Evolutionary conservation across 2,888 invertebrate species (phyloP).

Genomic region (Eumerus sabulonum): DNA sequence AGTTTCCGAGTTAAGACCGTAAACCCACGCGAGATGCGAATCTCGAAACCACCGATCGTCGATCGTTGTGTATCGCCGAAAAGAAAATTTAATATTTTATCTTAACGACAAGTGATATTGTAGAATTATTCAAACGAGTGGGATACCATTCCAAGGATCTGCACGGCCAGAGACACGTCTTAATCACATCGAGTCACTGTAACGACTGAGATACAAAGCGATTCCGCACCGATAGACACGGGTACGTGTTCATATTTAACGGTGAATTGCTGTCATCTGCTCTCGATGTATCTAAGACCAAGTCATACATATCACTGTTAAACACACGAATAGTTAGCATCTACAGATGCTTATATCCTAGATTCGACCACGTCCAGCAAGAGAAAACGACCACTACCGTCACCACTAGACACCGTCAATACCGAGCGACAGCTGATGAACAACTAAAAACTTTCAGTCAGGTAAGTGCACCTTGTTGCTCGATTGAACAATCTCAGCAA

Average conservation of each 20-base stretch:
- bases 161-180: slow-evolving; percentile 39
- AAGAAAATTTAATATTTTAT: too few species aligned
- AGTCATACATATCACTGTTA: too few species aligned
- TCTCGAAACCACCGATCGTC: too few species aligned
- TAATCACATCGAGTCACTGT: slow-evolving; percentile 29
- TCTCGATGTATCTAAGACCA: too few species aligned
- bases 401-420: slow-evolving; percentile 18
- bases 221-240: too few species aligned
- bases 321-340: too few species aligned
- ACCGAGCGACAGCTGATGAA: slow-evolving; percentile 64
- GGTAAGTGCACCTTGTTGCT: slow-evolving; percentile 61
- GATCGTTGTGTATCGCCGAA: not conserved
- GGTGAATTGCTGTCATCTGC: too few species aligned
- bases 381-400: too few species aligned
- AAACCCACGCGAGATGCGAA: slow-evolving; percentile 37
- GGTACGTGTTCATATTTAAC: too few species aligned
- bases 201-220: slow-evolving; percentile 28
- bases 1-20: slow-evolving; percentile 7
- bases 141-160: slow-evolving; percentile 3
- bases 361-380: too few species aligned
- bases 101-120: too few species aligned
- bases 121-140: not conserved
- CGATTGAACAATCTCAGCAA: slow-evolving; percentile 26
- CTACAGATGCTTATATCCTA: too few species aligned
- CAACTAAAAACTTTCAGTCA: slow-evolving; percentile 63